A percentile compares a stretch with the other conserved stretches of the same genome.
Evolutionary conservation across 1,140 invertebrate species (phyloP).

Genomic region (Choristoneura fumiferana): DNA sequence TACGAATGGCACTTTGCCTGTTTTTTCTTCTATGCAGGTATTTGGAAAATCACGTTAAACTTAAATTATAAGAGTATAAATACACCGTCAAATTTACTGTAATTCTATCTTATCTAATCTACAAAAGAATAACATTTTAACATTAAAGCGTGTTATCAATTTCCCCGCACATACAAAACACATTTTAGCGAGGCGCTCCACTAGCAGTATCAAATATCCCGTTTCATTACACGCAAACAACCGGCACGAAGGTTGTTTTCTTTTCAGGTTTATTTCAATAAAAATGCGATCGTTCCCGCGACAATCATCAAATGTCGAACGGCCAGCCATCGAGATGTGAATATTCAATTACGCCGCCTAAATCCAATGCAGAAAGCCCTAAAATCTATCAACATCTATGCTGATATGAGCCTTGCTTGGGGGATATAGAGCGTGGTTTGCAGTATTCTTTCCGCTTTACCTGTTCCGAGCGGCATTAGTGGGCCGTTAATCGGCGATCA

Average conservation of each 20-base stretch:
- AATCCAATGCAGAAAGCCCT: conserved; percentile 30
- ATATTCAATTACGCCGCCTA: conserved; percentile 51
- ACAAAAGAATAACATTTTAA: not conserved
- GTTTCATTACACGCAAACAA: too few species aligned
- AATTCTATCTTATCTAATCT: too few species aligned
- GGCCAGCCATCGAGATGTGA: conserved; percentile 40
- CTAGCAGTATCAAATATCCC: too few species aligned
- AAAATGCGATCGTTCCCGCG: conserved; percentile 31
- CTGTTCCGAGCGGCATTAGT: conserved; percentile 27
- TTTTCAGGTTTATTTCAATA: conserved; percentile 24
- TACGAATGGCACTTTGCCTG: too few species aligned
- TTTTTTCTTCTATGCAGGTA: too few species aligned
- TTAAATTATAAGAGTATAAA: too few species aligned
- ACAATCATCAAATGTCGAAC: conserved; percentile 44
- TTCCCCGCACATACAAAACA: too few species aligned
- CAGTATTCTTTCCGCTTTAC: conserved; percentile 11
- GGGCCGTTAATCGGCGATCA: conserved; percentile 30
- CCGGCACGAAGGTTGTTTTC: conserved; percentile 22
- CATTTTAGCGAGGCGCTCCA: not conserved
- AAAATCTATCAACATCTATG: not conserved
- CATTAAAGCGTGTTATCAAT: not conserved
- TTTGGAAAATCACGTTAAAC: too few species aligned
- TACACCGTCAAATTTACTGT: too few species aligned
- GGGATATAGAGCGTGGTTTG: conserved; percentile 3
- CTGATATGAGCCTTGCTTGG: conserved; percentile 27